phyloP scores from a whole-genome alignment of 2,113 vertebrate species.

The Tragelaphus imberbis region DNA sequence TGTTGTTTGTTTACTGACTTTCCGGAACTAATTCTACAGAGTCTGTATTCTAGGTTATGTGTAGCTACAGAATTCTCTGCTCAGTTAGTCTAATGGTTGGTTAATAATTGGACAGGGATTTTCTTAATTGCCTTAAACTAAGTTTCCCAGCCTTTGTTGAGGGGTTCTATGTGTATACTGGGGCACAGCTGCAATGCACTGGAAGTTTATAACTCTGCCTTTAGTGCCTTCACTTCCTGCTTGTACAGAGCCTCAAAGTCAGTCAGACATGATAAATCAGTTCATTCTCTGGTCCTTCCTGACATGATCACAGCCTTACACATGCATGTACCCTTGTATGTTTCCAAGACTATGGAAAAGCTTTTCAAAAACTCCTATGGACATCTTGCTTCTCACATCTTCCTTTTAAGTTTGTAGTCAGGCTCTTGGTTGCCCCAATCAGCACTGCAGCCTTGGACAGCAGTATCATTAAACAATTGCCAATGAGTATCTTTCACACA shows the following conservation, averaged over 20 bases:
- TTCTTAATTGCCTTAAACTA: background rate
- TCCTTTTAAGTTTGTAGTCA: background rate
- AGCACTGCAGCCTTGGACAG: background rate
- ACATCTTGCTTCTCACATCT: background rate
- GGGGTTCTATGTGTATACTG: background rate
- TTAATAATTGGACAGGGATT: background rate
- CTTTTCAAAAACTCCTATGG: background rate
- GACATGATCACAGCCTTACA: background rate
- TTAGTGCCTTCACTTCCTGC: background rate
- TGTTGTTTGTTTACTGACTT: background rate
- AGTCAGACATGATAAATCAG: background rate
- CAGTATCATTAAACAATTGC: background rate
- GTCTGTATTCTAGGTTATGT: background rate
- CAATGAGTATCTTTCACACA: background rate
- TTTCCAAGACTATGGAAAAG: background rate
- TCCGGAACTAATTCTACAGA: background rate
- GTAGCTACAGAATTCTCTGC: background rate
- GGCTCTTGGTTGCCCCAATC: background rate
- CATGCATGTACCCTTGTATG: background rate
- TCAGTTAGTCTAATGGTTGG: background rate
- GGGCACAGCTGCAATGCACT: background rate
- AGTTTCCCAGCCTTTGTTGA: background rate
- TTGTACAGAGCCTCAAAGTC: background rate
- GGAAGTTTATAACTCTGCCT: background rate
- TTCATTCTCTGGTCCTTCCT: background rate